Base-by-base conservation (phyloP, 2,113 vertebrate genomes). In the Podiceps cristatus region DNA sequence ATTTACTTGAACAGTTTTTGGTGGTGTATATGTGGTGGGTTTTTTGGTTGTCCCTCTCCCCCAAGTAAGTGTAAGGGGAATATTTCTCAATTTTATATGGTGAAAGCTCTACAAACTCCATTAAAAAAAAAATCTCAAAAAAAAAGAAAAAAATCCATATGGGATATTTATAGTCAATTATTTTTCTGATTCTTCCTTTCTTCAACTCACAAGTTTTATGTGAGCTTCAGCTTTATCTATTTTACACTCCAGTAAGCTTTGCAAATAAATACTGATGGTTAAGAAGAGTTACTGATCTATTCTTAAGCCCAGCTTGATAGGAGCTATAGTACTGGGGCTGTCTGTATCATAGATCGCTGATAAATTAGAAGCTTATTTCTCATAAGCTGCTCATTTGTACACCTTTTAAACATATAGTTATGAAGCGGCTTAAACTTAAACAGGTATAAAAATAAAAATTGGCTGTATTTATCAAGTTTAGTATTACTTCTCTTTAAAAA, bases 81-180 rank as follows among this genome's bases (percentile, higher is more conserved):
- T 93, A 79, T 91, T 90, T 93, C 72, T 95, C 82, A 60, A 37
- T 91, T 91, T 92, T 84, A 56, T 71, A 50, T 8, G 28, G 49
- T 8, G 31, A n/a, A 60, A 91, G 49, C 76, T 92, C 68, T 64
- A 59, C 76, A 87, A 45, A 92, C 42, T 31, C 73, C 66, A 60
- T 91, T 91, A 37, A 37, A 37, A 37, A 90, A 96, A 96, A 85
- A 81, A 29, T 59, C 35, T 64, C n/a, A 22, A 75, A 88, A 22
- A 75, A 88, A 52, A 62, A 37, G 40, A 53, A 29, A n/a, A 60
- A 96, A 95, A 93, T 92, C 86, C 53, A 35, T 86, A 33, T 81
- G 76, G 52, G 60, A 86, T 95, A 90, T 94, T 95, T 97, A 92
- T 49, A 87, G 80, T 82, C 86, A 84, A 89, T 97, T 94, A 94